Evolutionary conservation across 2,797 vertebrate species (phyloP).

Genomic region (Leucoraja ocellata): DNA sequence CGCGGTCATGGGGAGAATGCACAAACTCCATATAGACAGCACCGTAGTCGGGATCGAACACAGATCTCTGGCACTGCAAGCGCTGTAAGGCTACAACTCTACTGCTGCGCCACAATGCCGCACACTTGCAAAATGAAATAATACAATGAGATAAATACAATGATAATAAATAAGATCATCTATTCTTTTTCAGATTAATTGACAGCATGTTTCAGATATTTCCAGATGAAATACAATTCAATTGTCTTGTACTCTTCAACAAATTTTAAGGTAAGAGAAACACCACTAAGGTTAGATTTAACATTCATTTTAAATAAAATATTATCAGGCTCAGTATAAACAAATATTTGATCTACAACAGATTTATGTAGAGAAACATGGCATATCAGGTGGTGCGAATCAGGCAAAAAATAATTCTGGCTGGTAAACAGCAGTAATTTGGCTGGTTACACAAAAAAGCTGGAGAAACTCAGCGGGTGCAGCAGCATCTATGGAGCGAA

Average conservation of each 20-base stretch:
- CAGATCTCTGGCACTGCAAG: too few species aligned
- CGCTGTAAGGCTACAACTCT: too few species aligned
- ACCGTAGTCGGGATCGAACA: too few species aligned
- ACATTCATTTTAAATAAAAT: conserved; percentile 3
- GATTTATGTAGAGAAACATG: not conserved
- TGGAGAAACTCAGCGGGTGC: too few species aligned
- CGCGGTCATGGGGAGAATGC: too few species aligned
- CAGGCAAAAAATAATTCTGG: not conserved
- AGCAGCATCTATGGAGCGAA: too few species aligned
- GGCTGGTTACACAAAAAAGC: too few species aligned
- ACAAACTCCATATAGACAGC: too few species aligned
- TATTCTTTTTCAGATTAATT: not conserved
- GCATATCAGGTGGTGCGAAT: not conserved
- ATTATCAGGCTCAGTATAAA: not conserved
- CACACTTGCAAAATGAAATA: not conserved
- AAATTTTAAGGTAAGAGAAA: not conserved
- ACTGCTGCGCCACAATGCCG: too few species aligned
- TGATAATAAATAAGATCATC: not conserved
- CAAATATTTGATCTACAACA: not conserved
- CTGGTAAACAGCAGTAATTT: conserved; percentile 15
- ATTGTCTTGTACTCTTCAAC: conserved; percentile 14
- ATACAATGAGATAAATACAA: not conserved
- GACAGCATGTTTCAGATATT: conserved; percentile 4
- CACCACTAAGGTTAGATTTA: not conserved
- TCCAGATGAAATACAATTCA: conserved; percentile 21